Evolutionary conservation across 2,888 invertebrate species (phyloP).

Genomic region (Rhamnusium bicolor): DNA sequence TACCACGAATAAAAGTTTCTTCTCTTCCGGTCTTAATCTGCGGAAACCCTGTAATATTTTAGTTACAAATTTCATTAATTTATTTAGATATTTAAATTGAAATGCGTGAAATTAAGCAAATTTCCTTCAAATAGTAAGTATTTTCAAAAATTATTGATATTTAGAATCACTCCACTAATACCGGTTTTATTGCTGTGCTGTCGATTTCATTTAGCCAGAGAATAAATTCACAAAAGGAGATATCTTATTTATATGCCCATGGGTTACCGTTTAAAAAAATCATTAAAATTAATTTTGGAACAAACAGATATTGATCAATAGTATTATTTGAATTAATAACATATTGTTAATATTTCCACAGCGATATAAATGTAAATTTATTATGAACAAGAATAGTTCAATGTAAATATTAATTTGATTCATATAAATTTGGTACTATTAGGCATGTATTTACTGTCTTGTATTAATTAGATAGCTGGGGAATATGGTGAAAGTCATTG

Average conservation of each 20-base stretch:
- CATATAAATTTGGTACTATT: slow-evolving; percentile 17
- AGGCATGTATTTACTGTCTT: background rate
- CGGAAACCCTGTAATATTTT: too few relatives aligned
- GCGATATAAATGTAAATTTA: background rate
- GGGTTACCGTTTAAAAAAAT: too few relatives aligned
- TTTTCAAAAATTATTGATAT: too few relatives aligned
- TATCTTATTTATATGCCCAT: background rate
- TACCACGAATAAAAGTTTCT: too few relatives aligned
- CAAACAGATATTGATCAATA: background rate
- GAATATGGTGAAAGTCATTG: slow-evolving; percentile 16
- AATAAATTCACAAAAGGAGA: background rate
- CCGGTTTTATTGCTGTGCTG: too few relatives aligned
- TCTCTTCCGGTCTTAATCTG: too few relatives aligned
- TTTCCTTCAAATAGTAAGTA: too few relatives aligned
- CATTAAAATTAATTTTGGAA: background rate
- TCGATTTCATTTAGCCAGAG: too few relatives aligned
- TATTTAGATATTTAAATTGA: too few relatives aligned
- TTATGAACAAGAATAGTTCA: slow-evolving; percentile 7
- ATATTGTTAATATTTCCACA: background rate
- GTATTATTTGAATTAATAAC: background rate
- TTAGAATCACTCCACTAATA: too few relatives aligned
- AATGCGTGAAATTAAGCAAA: too few relatives aligned
- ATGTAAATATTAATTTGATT: slow-evolving; percentile 20
- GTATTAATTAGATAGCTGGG: slow-evolving; percentile 18
- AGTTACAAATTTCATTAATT: too few relatives aligned